phyloP scores from a whole-genome alignment of 2,888 invertebrate species.

The Coremacera marginata region DNA sequence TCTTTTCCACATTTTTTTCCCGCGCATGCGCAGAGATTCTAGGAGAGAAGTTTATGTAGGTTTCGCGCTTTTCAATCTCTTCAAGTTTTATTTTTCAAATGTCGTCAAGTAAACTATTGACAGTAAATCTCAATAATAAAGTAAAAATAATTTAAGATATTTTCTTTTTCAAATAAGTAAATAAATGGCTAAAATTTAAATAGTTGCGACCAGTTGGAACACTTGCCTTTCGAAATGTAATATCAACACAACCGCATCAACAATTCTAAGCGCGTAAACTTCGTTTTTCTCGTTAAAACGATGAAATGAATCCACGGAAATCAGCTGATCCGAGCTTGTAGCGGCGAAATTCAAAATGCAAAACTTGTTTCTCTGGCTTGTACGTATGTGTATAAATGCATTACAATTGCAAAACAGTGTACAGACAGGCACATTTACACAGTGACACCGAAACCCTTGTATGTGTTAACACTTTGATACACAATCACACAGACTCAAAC shows the following conservation, averaged over 20 bases:
- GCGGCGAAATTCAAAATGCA: conserved; percentile 34
- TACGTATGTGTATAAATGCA: not conserved
- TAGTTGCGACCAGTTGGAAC: conserved; percentile 5
- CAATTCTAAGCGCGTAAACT: conserved; percentile 17
- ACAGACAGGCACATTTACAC: not conserved
- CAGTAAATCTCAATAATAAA: no score
- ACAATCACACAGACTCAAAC: not conserved
- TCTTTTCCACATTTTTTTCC: no score
- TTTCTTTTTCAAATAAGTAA: conserved; percentile 20
- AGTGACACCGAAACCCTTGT: not conserved
- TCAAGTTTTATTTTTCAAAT: no score
- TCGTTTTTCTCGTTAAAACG: not conserved
- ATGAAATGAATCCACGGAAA: not conserved
- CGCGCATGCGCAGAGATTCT: no score
- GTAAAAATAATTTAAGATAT: no score
- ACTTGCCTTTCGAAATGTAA: no score
- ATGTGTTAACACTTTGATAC: not conserved
- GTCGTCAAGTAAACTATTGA: no score
- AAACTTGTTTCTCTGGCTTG: conserved; percentile 30
- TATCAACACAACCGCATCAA: conserved; percentile 9
- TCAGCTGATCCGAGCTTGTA: conserved; percentile 30
- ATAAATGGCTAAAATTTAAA: conserved; percentile 1
- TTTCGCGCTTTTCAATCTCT: no score
- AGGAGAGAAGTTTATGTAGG: no score
- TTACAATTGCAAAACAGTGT: not conserved